Evolutionary conservation across 1,140 invertebrate genomes (phyloP), one percentile per base, ranked within the genome.

Genomic region (Nephila pilipes): DNA sequence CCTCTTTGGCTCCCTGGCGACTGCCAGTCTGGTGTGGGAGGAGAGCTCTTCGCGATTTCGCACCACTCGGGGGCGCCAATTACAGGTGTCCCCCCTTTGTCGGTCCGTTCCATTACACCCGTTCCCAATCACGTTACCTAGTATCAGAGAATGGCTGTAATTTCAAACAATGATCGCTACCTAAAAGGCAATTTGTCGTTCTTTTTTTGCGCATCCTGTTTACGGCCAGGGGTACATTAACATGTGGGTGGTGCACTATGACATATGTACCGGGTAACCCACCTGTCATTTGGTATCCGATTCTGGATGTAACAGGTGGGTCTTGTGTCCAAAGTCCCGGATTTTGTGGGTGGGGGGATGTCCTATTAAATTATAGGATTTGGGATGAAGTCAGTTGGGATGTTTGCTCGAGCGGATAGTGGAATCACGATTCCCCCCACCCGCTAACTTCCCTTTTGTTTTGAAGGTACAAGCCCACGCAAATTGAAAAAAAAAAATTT

Each of bases 71-170:
- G 88, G 88, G 88, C 69, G 88, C 16, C 55, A 80, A 90, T 90
- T 90, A 90, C 69, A 90, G 88, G 88, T 90, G 88, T 90, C 65
- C 46, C 25, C n/a, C n/a, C 60, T 36, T 80, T 80, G 88, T 90
- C 69, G 63, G 88, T n/a, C 55, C 65, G n/a, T 75, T 69, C 79
- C 88, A 79, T 90, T 90, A 90, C 54, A 90, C 65, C 88, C 88
- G 87, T 88, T 88, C 38, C 57, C 54, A 25, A 29, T 58, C 55
- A 10, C 29, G 80, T 22, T 55, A 25, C 80, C 20, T 75, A 14
- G 65, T 75, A 32, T 54, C 22, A 38, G 60, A 38, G 60, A n/a
- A 54, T 88, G 46, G 46, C 29, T 89, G 54, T 90, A 90, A 90
- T 90, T 79, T 90, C 63, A 57, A 55, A 57, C 54, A 83, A 83